A percentile compares a stretch with the other conserved stretches of the same genome.
These are phyloP conservation scores for Myzus persicae DNA, from an alignment of 1,140 invertebrate genomes.

Conservation along the genomic window DNA sequence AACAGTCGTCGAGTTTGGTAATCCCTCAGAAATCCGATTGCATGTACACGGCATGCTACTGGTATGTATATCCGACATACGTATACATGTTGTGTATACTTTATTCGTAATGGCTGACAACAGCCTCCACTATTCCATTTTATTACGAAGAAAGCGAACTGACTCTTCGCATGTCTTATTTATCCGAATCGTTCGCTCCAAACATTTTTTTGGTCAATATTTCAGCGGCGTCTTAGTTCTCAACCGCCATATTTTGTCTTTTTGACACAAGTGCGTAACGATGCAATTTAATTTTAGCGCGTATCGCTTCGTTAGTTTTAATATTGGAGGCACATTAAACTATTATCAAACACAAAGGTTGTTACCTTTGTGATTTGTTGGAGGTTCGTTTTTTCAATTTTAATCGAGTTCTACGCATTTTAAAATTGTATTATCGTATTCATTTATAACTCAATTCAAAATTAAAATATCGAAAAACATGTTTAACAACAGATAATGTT, in stretches of 20 bases:
- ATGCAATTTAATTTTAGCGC: too few relatives aligned
- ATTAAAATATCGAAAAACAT: background rate
- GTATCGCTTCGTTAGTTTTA: background rate
- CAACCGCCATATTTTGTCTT: background rate
- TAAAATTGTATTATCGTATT: background rate
- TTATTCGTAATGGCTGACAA: background rate
- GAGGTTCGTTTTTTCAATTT: background rate
- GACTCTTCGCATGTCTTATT: background rate
- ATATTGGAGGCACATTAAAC: background rate
- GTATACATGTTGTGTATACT: background rate
- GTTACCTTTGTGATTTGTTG: background rate
- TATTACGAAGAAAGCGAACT: background rate
- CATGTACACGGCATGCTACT: constrained; percentile 43
- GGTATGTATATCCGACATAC: constrained; percentile 40
- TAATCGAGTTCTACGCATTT: background rate
- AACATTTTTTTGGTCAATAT: background rate
- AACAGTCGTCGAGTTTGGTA: background rate
- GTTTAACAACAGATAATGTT: background rate
- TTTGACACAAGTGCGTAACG: background rate
- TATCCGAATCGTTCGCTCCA: background rate
- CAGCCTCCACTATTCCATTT: background rate
- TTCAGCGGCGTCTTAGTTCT: background rate
- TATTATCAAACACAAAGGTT: background rate
- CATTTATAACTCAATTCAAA: background rate
- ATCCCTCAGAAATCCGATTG: constrained; percentile 40